Evolutionary conservation across 2,113 vertebrate genomes (phyloP).

Genomic region (Epinephelus moara): DNA sequence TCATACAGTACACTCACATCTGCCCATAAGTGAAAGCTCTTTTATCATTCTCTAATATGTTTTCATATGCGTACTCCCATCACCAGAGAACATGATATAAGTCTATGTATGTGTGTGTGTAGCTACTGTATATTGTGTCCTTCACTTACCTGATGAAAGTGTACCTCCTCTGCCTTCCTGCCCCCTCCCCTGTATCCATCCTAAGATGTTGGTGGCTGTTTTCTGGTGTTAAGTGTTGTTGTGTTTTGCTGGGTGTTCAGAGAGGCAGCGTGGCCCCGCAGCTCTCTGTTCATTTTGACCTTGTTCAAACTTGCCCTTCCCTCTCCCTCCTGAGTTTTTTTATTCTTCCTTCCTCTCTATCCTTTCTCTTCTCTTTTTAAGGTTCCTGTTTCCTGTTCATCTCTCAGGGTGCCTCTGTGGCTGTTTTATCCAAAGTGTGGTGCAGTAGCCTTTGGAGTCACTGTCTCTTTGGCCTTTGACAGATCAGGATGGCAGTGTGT

Average conservation of each 20-base stretch:
- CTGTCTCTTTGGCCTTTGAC: slow-evolving; percentile 69
- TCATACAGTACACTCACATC: background rate
- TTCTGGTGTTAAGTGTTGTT: slow-evolving; percentile 55
- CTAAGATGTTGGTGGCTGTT: slow-evolving; percentile 52
- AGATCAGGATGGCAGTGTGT: slow-evolving; percentile 69
- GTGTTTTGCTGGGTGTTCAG: slow-evolving; percentile 64
- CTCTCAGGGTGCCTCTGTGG: slow-evolving; percentile 46
- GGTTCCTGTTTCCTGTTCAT: slow-evolving; percentile 62
- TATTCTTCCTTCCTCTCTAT: slow-evolving; percentile 7
- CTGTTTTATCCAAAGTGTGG: slow-evolving; percentile 57
- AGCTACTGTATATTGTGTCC: background rate
- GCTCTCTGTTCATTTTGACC: slow-evolving; percentile 69
- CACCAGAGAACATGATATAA: background rate
- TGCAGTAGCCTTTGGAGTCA: slow-evolving; percentile 60
- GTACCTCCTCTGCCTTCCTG: background rate
- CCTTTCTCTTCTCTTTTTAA: slow-evolving; percentile 51
- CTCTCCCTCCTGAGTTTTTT: slow-evolving; percentile 42
- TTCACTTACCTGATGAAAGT: slow-evolving; percentile 46
- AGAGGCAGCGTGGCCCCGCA: slow-evolving; percentile 51
- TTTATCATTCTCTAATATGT: slow-evolving; percentile 1
- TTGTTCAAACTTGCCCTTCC: slow-evolving; percentile 59
- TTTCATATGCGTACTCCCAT: background rate
- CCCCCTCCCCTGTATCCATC: slow-evolving; percentile 23
- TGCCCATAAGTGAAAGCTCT: background rate
- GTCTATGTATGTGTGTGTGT: slow-evolving; percentile 6